These are phyloP conservation scores for Caranx ignobilis DNA, from an alignment of 2,113 vertebrate species.

Conservation along the genomic window DNA sequence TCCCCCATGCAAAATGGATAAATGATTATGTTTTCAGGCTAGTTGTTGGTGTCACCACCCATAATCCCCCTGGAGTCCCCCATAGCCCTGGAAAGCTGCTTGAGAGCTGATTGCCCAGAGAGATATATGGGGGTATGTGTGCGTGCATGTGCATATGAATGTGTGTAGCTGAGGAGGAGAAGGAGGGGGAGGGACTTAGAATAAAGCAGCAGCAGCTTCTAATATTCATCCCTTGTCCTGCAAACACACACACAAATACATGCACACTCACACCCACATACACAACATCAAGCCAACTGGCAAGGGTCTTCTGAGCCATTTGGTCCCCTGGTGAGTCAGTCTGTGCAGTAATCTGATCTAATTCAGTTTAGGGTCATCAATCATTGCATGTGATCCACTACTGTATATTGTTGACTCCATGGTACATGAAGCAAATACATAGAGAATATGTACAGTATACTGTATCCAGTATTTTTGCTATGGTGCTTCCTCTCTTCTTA, in stretches of 20 bases:
- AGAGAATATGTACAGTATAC: not conserved
- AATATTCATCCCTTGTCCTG: conserved; percentile 25
- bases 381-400: conserved; percentile 7
- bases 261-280: not conserved
- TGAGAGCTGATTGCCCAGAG: conserved; percentile 47
- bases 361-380: conserved; percentile 25
- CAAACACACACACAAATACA: conserved; percentile 4
- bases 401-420: not conserved
- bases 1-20: conserved; percentile 42
- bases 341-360: conserved; percentile 41
- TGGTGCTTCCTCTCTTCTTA: not conserved
- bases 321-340: conserved; percentile 34
- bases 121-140: conserved; percentile 27
- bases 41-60: conserved; percentile 45
- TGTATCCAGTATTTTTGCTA: not conserved
- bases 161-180: conserved; percentile 26
- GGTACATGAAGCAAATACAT: no score
- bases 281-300: conserved; percentile 4
- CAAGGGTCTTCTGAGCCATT: conserved; percentile 30
- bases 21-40: conserved; percentile 52
- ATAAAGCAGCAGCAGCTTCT: conserved; percentile 52
- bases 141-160: conserved; percentile 11
- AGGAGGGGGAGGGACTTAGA: conserved; percentile 26
- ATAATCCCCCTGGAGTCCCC: conserved; percentile 66
- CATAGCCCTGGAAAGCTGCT: conserved; percentile 60